phyloP scores from a whole-genome alignment of 2,888 invertebrate species.

The Schrankia costaestrigalis region DNA sequence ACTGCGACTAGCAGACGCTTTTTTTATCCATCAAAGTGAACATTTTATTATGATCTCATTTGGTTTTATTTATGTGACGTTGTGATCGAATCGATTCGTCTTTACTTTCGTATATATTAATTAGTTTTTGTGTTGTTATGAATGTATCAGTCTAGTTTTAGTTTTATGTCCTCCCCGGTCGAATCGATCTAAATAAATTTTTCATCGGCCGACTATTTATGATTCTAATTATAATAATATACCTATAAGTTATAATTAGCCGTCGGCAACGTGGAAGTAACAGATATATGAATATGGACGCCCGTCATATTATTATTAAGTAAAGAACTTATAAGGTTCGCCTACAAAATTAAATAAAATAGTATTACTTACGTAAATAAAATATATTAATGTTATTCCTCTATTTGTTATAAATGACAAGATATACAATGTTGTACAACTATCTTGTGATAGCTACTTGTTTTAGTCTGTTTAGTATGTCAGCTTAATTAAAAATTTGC shows the following conservation, averaged over 20 bases:
- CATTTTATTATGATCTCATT: slow-evolving; percentile 34
- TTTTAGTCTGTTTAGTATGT: too few species aligned
- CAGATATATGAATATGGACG: slow-evolving; percentile 1
- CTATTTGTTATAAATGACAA: too few species aligned
- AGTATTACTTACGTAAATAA: not conserved
- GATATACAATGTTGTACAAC: too few species aligned
- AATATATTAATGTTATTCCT: not conserved
- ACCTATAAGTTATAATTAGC: slow-evolving; percentile 13
- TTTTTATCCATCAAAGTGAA: slow-evolving; percentile 20
- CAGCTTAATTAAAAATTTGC: too few species aligned
- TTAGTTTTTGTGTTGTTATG: slow-evolving; percentile 31
- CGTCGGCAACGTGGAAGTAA: slow-evolving; percentile 2
- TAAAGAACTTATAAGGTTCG: not conserved
- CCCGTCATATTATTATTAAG: slow-evolving; percentile 2
- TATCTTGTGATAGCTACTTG: too few species aligned
- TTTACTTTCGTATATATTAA: slow-evolving; percentile 31
- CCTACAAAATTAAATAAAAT: too few species aligned
- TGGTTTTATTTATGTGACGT: slow-evolving; percentile 32
- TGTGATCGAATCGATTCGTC: slow-evolving; percentile 33
- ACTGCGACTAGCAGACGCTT: slow-evolving; percentile 11
- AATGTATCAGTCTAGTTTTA: slow-evolving; percentile 12
- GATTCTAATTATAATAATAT: slow-evolving; percentile 19
- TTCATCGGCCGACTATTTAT: slow-evolving; percentile 23
- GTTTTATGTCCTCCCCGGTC: slow-evolving; percentile 9
- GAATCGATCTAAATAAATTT: slow-evolving; percentile 22